A percentile compares a stretch with the other conserved stretches of the same genome.
phyloP scores from a whole-genome alignment of 2,888 invertebrate genomes.

The Drosophila pseudotakahashii region DNA sequence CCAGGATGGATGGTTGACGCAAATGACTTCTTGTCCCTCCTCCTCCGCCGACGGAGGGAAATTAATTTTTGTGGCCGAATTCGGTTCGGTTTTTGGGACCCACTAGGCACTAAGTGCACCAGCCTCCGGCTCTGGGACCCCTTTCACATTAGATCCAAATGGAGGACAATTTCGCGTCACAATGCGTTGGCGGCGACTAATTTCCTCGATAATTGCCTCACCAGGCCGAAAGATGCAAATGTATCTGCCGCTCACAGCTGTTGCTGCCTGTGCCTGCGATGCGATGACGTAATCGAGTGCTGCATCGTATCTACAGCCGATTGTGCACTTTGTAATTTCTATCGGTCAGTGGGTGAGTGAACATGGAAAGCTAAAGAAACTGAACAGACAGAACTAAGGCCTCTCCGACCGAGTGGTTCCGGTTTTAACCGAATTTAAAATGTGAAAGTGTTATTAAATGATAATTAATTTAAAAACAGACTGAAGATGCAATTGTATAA shows the following conservation, averaged over 20 bases:
- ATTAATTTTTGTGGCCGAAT: conserved; percentile 67
- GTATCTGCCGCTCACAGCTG: conserved; percentile 42
- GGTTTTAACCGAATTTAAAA: neutral
- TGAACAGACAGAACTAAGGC: neutral
- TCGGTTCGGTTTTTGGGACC: conserved; percentile 38
- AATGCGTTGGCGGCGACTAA: conserved; percentile 48
- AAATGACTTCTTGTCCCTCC: conserved; percentile 61
- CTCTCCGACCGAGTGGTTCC: neutral
- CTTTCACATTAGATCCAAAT: conserved; percentile 37
- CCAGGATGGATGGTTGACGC: conserved; percentile 74
- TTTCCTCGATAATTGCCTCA: conserved; percentile 58
- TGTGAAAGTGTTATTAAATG: neutral
- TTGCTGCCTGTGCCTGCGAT: conserved; percentile 18
- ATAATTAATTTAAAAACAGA: neutral
- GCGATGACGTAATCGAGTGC: conserved; percentile 65
- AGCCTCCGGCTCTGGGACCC: conserved; percentile 8
- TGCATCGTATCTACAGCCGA: conserved; percentile 7
- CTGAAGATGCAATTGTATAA: too few species aligned
- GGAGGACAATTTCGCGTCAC: conserved; percentile 51
- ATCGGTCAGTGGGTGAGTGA: conserved; percentile 7
- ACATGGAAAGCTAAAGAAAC: conserved; percentile 2
- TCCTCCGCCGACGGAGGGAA: conserved; percentile 29
- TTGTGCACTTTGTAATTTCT: conserved; percentile 13
- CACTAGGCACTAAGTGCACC: conserved; percentile 56
- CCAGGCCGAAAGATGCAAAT: conserved; percentile 39